A percentile compares a stretch with the other conserved stretches of the same genome.
phyloP scores from a whole-genome alignment of 1,140 invertebrate genomes.

The Temnothorax nylanderi region DNA sequence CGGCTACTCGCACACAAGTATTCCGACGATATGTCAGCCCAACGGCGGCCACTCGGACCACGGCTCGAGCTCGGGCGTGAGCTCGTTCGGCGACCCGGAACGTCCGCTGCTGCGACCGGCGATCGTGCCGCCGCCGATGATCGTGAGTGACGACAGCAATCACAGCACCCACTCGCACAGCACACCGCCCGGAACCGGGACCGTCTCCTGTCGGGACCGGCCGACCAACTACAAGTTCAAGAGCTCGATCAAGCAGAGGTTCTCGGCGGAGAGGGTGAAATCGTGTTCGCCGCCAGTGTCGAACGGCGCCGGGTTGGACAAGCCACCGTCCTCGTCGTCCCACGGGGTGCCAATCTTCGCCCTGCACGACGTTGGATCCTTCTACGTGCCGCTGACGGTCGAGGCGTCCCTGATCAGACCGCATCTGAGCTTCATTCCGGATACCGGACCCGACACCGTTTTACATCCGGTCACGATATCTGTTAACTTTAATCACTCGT shows the following conservation, averaged over 20 bases:
- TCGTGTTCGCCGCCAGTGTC: conserved; percentile 77
- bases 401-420: conserved; percentile 91
- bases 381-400: conserved; percentile 96
- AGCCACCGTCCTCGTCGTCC: conserved; percentile 63
- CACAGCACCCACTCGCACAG: conserved; percentile 82
- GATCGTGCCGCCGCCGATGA: conserved; percentile 76
- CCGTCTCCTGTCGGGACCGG: conserved; percentile 75
- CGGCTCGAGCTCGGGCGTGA: conserved; percentile 82
- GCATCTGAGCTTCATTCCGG: conserved; percentile 87
- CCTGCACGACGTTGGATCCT: conserved; percentile 94
- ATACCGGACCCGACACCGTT: conserved; percentile 87
- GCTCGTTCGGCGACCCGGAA: conserved; percentile 81
- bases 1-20: conserved; percentile 80
- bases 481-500: conserved; percentile 90
- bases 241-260: conserved; percentile 96
- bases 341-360: conserved; percentile 92
- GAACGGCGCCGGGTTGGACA: conserved; percentile 71
- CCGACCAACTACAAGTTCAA: conserved; percentile 95
- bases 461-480: conserved; percentile 96
- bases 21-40: conserved; percentile 81
- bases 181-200: conserved; percentile 57
- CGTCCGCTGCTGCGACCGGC: conserved; percentile 70
- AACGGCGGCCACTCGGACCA: conserved; percentile 82
- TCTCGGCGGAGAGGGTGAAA: conserved; percentile 86
- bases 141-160: conserved; percentile 82